Base-by-base conservation (phyloP, 1,140 invertebrate genomes). In the Drosophila aff. region DNA sequence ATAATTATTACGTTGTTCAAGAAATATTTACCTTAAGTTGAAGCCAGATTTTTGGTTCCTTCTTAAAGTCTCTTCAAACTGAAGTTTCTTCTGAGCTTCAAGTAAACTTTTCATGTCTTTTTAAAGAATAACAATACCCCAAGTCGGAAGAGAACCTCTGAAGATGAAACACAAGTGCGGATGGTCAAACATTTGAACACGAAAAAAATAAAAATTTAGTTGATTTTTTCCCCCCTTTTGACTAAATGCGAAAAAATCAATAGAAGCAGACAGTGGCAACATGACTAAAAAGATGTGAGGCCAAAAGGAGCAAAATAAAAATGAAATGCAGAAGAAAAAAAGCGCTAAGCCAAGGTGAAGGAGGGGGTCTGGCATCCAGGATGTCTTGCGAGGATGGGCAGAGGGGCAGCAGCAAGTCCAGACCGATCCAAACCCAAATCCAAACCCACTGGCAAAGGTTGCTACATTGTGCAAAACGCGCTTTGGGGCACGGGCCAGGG, bases 211-310 rank as follows among this genome's bases (percentile, higher is more conserved):
- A 68, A 76, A 79, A 74, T 66, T 50, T 64, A 60, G 50, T 65
- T 50, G 38, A 62, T 68, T 69, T 71, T 80, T 49, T 10, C 4
- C 18, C 28, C 18, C 41, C 72, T 76, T 63, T 57, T 49, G 47
- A 55, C 76, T 77, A 83, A 91, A 79, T 83, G 78, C 74, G 80
- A 89, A 92, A 92, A 92, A 92, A 92, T 92, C 90, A 92, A 92
- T 92, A 92, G 90, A 76, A 92, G 85, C 90, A 92, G 90, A 92
- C 90, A 91, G 78, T 76, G 49, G 72, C 71, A 89, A 82, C 79
- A 82, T 72, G 77, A 84, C 82, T 73, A 89, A 89, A 90, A 90
- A 82, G 81, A 89, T 79, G 40, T 53, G 64, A 72, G 60, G 61
- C 67, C 69, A 60, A 73, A 72, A 72, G 59, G 66, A 84, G 74